Base-by-base conservation (phyloP, 2,888 invertebrate species). In the Erebia epiphron region DNA sequence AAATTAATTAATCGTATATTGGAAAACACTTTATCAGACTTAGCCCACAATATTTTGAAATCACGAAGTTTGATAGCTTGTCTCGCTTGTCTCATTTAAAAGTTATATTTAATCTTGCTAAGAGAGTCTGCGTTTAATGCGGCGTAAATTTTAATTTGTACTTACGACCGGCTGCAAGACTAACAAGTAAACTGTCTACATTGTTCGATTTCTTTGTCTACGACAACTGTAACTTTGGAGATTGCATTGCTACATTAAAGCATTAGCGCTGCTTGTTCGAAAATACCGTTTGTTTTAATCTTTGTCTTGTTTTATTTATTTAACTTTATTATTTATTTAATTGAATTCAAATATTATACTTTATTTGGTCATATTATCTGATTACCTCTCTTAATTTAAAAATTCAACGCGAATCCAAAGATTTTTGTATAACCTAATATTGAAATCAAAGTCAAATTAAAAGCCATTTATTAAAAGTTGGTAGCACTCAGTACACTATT, bases 41-140 rank as follows among this genome's bases (percentile, higher is more conserved):
- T 67, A 49, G 49, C 56, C 21, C 26, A 46, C 14, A 54, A 13
- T 41, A 58, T 58, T 61, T 66, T 41, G 65, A 21, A 68, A 26
- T 26, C 52, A 60, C 61, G 52, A 63, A 43, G 58, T 64, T 67
- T 73, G 71, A 76, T 79, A 80, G 81, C 80, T 80, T 70, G 76
- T 78, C 78, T 81, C 78, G 80, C 80, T 80, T 70, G 76, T 78
- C 78, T 81, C 78, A 82, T 83, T 85, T 83, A 80, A 83, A 86
- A 87, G 83, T 83, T 80, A 82, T 81, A 84, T 84, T 83, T 85
- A 85, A 86, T 86, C 81, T 79, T 75, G 75, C 76, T 76, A 76
- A 83, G 80, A 78, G 78, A 79, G 77, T 58, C 72, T 71, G 63
- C 61, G 67, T 69, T 64, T 74, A 65, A 71, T 65, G 72, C 60